Evolutionary conservation across 2,888 invertebrate genomes (phyloP), one percentile per base, ranked within the genome.

Genomic region (Conchocele bisecta): DNA sequence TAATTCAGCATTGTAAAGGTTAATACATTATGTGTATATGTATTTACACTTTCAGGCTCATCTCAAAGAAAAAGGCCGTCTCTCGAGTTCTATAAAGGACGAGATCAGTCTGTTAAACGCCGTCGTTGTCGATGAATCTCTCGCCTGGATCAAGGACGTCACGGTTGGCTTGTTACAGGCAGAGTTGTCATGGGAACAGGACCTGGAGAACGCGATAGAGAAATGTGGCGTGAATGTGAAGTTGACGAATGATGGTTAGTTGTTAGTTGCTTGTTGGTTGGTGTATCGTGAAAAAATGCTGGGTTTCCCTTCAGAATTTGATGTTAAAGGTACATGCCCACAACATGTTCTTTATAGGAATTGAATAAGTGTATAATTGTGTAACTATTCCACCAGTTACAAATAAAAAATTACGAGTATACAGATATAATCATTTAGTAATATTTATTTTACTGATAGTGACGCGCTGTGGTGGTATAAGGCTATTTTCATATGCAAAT

Each of bases 161-260:
- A 69, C 86, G 22, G 57, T 87, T 15, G 82, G 83, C 50, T 64
- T 87, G 2, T 71, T 90, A 17, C 78, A 79, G 37, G 72, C 74
- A n/a, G 81, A 83, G 51, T 53, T 84, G 20, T 61, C 75, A 4
- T 90, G 90, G 90, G 84, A 89, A 75, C 74, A 81, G 11, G 82
- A 83, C 7, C 86, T 88, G 17, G 91, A 91, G 57, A 69, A 57
- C 15, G 84, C 89, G 9, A 69, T 91, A 15, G 86, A 88, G 58
- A 83, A 85, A 39, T 89, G 89, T 83, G 90, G 90, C 5, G 84
- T 88, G 51, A 89, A 89, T 69, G 79, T 87, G 22, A 88, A 88
- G 58, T 73, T 90, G 2, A 88, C 90, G 4, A 86, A 84, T 57
- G 89, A 90, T 58, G 82, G 91, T 90, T 74, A 66, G 79, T 58